Evolutionary conservation across 2,113 vertebrate species (phyloP), one percentile per base, ranked within the genome.

Genomic region (Cyanoliseus patagonus): DNA sequence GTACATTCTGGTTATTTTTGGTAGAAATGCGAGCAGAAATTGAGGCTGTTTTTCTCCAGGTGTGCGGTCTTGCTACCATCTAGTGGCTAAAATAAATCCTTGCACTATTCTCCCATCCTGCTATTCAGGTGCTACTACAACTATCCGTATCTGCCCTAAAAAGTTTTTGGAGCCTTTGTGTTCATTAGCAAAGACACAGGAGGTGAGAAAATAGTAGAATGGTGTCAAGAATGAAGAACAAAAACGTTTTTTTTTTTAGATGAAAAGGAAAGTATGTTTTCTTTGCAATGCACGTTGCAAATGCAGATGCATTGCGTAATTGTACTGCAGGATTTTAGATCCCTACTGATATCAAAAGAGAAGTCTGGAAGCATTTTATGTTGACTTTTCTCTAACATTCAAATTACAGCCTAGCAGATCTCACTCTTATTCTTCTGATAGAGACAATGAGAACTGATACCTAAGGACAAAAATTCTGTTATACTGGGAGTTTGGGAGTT

Each of bases 11-110:
- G 8, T 52, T 53, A 11, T 44, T 66, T 80, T 79, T 46, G 16
- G 2, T 41, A 33, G 7, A 39, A 83, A 52, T 3, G 15, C 0
- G 2, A 86, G 8, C 4, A 47, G 49, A 53, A n/a, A 30, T 22
- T 23, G 17, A 23, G 10, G 2, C 10, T 35, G 11, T 1, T 85
- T 85, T 91, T 33, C 39, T 57, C 13, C 20, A 81, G 7, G 1
- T 25, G 15, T 93, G 90, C 1, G 14, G 25, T 25, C 41, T 52
- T 97, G 66, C 91, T 86, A 14, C 98, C 98, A 98, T 84, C 98
- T 98, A 96, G 97, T 97, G 98, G 90, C 7, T 70, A 33, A 81
- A 39, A 75, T 28, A 77, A 76, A 85, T 74, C 41, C 59, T 66
- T 91, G 8, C 51, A 61, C 23, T 57, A 2, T 16, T 90, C 6